Evolutionary conservation across 2,113 vertebrate species (phyloP), one percentile per base, ranked within the genome.

Genomic region (Hemichromis elongatus): DNA sequence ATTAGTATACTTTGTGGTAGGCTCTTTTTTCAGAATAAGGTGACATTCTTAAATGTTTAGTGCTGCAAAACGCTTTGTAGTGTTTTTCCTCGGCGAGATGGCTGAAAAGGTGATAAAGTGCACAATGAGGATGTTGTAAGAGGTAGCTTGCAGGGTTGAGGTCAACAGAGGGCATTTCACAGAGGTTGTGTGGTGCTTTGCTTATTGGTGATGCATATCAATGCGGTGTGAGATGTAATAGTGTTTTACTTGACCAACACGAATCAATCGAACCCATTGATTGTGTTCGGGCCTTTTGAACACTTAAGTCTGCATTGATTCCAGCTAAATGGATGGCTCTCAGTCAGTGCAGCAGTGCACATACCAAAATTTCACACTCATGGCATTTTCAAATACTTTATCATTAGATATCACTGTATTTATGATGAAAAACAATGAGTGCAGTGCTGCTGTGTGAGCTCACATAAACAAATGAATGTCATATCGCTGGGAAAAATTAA

Each of bases 41-140:
- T 89, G 89, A 89, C 82, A 85, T 77, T 88, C 85, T 91, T 83
- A 86, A 75, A 85, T 85, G 77, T 89, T 81, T 45, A 79, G 87
- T 70, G 73, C 19, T 84, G 73, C 80, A 40, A 78, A 86, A n/a
- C 18, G n/a, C 45, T 54, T 80, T 77, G 28, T 54, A 42, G 61
- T 79, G 63, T 83, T 40, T 79, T 19, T 79, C 77, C 66, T 30
- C 1, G 12, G 53, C 16, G 63, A 78, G 54, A 19, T 45, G 61
- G 52, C 81, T 56, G 11, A 12, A 56, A 66, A 53, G 42, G 54
- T 87, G 30, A 86, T 70, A 21, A 42, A 66, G 59, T 83, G 16
- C 9, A 54, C 79, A 85, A 87, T 30, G 61, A 5, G 7, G 11
- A 52, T 59, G 24, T 81, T 86, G 50, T 35, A 16, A 35, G 28